Evolutionary conservation across 2,797 vertebrate genomes (phyloP).

Genomic region (Dryobates pubescens): DNA sequence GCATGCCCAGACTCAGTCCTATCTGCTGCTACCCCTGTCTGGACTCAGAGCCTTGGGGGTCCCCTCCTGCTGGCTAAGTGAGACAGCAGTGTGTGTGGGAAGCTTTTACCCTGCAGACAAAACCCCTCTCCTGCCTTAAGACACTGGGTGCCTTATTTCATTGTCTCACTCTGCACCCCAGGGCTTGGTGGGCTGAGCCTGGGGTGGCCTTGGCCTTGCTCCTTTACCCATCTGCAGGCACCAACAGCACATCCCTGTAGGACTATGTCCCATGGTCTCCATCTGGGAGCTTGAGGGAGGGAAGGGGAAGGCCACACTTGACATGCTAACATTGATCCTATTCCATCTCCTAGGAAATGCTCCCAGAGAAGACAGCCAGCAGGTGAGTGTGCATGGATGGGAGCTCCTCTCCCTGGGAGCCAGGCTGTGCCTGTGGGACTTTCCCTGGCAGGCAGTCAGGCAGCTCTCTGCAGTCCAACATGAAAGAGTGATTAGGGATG

Average conservation of each 20-base stretch:
- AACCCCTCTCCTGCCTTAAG: not conserved
- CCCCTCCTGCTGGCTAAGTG: not conserved
- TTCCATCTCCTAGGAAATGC: constrained; percentile 53
- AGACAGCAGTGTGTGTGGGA: not conserved
- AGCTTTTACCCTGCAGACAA: not conserved
- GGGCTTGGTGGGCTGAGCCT: not conserved
- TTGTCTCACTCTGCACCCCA: not conserved
- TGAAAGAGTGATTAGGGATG: not conserved
- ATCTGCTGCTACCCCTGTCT: not conserved
- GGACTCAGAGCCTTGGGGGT: not conserved
- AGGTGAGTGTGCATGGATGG: not conserved
- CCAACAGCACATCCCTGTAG: not conserved
- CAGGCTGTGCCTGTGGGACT: not conserved
- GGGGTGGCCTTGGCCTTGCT: not conserved
- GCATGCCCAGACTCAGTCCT: not conserved
- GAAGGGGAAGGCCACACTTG: not conserved
- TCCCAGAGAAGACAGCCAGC: not conserved
- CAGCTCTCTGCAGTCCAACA: not conserved
- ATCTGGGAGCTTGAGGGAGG: not conserved
- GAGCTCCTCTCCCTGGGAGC: not conserved
- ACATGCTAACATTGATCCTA: not conserved
- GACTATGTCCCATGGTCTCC: not conserved
- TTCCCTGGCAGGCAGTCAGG: not conserved
- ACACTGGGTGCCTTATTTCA: not conserved
- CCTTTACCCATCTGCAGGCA: not conserved